These are phyloP conservation scores for Orestias chungarensis DNA, from an alignment of 2,797 vertebrate species.

Conservation along the genomic window DNA sequence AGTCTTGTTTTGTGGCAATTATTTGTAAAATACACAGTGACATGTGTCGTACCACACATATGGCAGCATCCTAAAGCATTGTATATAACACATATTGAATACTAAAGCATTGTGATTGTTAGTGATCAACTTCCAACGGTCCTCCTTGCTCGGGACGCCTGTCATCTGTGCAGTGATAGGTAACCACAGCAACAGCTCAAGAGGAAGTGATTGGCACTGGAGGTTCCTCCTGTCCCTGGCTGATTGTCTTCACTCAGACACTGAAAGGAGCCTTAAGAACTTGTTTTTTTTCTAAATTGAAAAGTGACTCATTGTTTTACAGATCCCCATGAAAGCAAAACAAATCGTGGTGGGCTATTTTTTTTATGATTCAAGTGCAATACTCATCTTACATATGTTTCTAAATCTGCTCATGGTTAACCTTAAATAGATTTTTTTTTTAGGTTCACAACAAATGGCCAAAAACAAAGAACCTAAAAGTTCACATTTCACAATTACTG, in stretches of 20 bases:
- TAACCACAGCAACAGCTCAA: conserved; percentile 13
- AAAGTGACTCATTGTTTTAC: conserved; percentile 8
- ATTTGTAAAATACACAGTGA: background rate
- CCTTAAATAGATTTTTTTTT: background rate
- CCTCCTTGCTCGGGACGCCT: background rate
- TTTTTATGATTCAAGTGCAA: background rate
- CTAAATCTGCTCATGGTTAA: background rate
- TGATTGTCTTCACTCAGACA: conserved; percentile 14
- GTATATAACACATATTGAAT: background rate
- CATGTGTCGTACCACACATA: background rate
- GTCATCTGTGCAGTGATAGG: conserved; percentile 5
- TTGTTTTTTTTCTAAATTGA: conserved; percentile 6
- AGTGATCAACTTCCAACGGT: background rate
- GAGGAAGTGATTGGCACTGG: conserved; percentile 8
- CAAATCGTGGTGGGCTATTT: background rate
- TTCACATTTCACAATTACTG: background rate
- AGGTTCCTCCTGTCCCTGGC: conserved; percentile 7
- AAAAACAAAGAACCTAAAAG: background rate
- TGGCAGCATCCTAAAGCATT: too few relatives aligned
- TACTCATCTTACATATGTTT: background rate
- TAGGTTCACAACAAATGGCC: background rate
- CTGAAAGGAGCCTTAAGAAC: conserved; percentile 8
- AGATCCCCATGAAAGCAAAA: background rate
- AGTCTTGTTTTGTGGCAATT: background rate
- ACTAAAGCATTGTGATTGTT: background rate